Evolutionary conservation across 1,140 invertebrate genomes (phyloP), one percentile per base, ranked within the genome.

Genomic region (Tetragnatha versicolor): DNA sequence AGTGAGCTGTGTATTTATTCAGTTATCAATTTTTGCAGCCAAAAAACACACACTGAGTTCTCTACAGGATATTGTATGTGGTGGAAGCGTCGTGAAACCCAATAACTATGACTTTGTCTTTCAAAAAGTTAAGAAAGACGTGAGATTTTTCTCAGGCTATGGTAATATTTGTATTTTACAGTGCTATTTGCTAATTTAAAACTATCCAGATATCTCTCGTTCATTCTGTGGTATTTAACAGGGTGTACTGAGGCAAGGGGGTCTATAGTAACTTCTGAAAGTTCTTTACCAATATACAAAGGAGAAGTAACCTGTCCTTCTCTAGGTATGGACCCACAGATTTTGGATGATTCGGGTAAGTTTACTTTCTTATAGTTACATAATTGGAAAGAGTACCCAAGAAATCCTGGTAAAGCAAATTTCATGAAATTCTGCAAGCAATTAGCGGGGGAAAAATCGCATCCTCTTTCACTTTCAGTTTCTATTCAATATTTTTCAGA

Each of bases 221-320:
- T 60, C 20, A n/a, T n/a, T 5, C 2, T 31, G 0, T 66, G 0
- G 20, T 39, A 9, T 29, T 29, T 3, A 5, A 37, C 49, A 77
- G 73, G 61, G 9, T 77, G 22, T 1, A 77, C 61, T 10, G 73
- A 77, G 42, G 5, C 55, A 89, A 9, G 90, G 89, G 20, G 90
- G 90, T 83, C 90, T 89, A 51, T 88, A 89, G 75, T 89, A 87
- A 6, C 89, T 88, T 83, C 90, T 90, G 83, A 77, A 20, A 31
- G 22, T n/a, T 12, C 61, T 29, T 53, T 77, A 12, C 60, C 60
- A 0, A 42, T 77, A 9, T 45, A 77, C 25, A 66, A 45, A 66
- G 73, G 73, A 6, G 73, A 77, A 47, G 29, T 77, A 3, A n/a
- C 61, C 1, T 60, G 42, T 17, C 73, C 73, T n/a, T 2, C 31